phyloP scores from a whole-genome alignment of 1,140 invertebrate genomes.

The Heliconius hewitsoni region DNA sequence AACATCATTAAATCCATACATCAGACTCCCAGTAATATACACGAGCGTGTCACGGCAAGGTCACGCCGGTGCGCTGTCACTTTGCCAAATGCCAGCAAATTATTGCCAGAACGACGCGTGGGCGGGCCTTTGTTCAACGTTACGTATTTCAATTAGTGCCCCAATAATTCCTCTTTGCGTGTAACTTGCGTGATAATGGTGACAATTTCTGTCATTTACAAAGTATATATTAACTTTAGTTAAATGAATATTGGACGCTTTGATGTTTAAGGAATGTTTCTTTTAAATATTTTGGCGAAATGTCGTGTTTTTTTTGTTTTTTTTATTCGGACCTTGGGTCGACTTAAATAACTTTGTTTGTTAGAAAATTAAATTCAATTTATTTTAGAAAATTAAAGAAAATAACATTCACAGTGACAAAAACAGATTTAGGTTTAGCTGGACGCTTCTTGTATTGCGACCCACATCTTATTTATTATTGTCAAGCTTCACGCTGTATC shows the following conservation, averaged over 20 bases:
- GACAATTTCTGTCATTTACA: slow-evolving; percentile 17
- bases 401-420: too few relatives aligned
- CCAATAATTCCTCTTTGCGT: slow-evolving; percentile 22
- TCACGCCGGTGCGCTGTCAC: slow-evolving; percentile 24
- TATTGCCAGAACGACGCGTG: slow-evolving; percentile 32
- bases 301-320: background rate
- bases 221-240: background rate
- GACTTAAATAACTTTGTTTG: background rate
- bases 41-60: background rate
- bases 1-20: background rate
- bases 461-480: too few relatives aligned
- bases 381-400: too few relatives aligned
- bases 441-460: too few relatives aligned
- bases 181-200: slow-evolving; percentile 16
- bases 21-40: background rate
- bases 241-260: background rate
- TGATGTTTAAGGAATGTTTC: background rate
- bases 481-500: too few relatives aligned
- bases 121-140: slow-evolving; percentile 30
- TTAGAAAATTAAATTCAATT: background rate
- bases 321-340: background rate
- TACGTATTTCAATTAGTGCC: slow-evolving; percentile 27
- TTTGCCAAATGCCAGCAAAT: slow-evolving; percentile 31
- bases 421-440: too few relatives aligned
- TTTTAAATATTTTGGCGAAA: background rate